Percentiles rank a stretch among this genome's conserved stretches.
These are phyloP conservation scores for human DNA, from an alignment of 2,113 vertebrate genomes.

Conservation along the genomic window DNA sequence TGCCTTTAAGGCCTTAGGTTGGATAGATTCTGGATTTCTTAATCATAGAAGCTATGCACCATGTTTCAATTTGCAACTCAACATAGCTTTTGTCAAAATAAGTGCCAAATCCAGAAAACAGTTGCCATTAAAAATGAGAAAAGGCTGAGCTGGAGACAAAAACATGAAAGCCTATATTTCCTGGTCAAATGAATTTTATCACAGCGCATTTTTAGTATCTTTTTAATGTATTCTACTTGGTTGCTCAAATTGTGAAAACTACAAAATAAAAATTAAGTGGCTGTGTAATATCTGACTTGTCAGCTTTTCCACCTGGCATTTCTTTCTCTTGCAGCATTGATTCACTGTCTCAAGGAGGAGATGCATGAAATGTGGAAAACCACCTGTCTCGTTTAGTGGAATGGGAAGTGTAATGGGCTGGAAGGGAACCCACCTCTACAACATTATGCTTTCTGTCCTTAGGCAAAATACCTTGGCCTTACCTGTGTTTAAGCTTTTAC, in stretches of 20 bases:
- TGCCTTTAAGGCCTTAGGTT: constrained; percentile 32
- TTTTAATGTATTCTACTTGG: constrained; percentile 72
- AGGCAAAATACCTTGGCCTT: not conserved
- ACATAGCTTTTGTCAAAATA: constrained; percentile 69
- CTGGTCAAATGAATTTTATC: constrained; percentile 75
- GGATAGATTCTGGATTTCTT: constrained; percentile 77
- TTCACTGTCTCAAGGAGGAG: not conserved
- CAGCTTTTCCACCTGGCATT: constrained; percentile 70
- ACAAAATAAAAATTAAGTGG: constrained; percentile 76
- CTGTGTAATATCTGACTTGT: constrained; percentile 74
- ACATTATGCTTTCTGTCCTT: not conserved
- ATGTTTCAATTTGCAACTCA: constrained; percentile 74
- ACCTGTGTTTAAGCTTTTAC: not conserved
- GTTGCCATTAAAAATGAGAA: constrained; percentile 58
- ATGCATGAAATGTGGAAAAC: not conserved
- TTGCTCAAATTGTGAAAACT: constrained; percentile 67
- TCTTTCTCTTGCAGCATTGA: constrained; percentile 47
- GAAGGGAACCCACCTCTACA: not conserved
- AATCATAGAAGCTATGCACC: constrained; percentile 68
- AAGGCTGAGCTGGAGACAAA: constrained; percentile 62
- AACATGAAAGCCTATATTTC: constrained; percentile 68
- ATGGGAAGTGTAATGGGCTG: not conserved
- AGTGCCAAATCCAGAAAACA: constrained; percentile 69
- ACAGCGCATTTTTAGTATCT: constrained; percentile 42
- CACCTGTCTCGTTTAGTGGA: not conserved